Evolutionary conservation across 2,888 invertebrate genomes (phyloP).

Genomic region (Acrocyrtus sp.): DNA sequence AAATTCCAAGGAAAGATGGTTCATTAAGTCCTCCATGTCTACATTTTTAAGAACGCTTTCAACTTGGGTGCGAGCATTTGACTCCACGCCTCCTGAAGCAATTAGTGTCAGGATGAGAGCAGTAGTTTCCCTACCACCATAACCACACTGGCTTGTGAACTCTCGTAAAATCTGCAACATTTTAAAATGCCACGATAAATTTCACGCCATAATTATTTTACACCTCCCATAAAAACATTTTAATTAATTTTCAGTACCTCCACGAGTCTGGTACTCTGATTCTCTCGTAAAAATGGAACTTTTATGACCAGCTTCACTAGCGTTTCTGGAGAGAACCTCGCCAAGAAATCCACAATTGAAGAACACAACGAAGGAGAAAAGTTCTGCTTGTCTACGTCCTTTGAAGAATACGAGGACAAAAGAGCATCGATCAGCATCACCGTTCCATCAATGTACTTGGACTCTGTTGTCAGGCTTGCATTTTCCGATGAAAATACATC

Average conservation of each 20-base stretch:
- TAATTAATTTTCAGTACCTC: constrained; percentile 38
- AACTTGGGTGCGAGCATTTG: constrained; percentile 47
- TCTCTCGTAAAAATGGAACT: constrained; percentile 58
- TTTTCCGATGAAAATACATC: constrained; percentile 58
- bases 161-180: constrained; percentile 57
- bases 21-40: constrained; percentile 22
- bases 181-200: too few relatives aligned
- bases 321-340: constrained; percentile 46
- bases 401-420: constrained; percentile 30
- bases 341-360: constrained; percentile 58
- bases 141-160: constrained; percentile 35
- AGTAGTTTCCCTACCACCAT: constrained; percentile 49
- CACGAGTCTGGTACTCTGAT: constrained; percentile 54
- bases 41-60: constrained; percentile 53
- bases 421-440: constrained; percentile 56
- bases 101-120: constrained; percentile 60
- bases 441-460: constrained; percentile 55
- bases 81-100: constrained; percentile 56
- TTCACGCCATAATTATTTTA: neutral
- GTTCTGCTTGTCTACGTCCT: constrained; percentile 42
- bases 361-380: constrained; percentile 56
- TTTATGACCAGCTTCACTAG: constrained; percentile 56
- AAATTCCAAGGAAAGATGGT: constrained; percentile 29
- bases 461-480: constrained; percentile 46
- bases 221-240: constrained; percentile 4